Conservation (phyloP, 2,113 vertebrate genomes). For the Salminus brasiliensis region DNA sequence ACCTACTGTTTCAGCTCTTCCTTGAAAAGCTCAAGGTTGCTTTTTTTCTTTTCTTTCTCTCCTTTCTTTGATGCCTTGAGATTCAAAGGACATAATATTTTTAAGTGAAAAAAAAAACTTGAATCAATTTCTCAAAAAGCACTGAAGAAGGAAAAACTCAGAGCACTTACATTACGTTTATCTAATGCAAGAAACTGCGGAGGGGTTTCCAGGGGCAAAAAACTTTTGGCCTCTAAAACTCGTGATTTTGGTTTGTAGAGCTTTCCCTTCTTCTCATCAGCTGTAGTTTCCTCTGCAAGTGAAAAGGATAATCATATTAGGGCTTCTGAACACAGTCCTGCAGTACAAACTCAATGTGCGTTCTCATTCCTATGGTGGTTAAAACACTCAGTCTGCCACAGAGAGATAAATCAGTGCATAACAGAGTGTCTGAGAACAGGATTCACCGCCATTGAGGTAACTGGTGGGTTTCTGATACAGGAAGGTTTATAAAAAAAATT, state of each 20-base stretch:
- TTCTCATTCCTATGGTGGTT: no score
- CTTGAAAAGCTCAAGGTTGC: conserved; percentile 98
- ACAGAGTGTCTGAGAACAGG: no score
- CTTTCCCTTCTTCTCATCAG: conserved; percentile 94
- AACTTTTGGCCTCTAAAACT: conserved; percentile 85
- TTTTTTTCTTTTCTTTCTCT: conserved; percentile 99
- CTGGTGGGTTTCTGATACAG: no score
- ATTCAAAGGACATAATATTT: conserved; percentile 12
- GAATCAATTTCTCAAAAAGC: neutral
- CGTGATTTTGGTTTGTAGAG: conserved; percentile 96
- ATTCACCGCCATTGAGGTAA: no score
- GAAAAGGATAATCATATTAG: conserved; percentile 21
- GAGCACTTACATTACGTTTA: conserved; percentile 89
- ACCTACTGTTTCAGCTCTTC: conserved; percentile 98
- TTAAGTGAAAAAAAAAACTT: neutral
- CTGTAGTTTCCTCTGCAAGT: conserved; percentile 85
- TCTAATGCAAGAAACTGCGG: conserved; percentile 89
- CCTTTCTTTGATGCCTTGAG: conserved; percentile 87
- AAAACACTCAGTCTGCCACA: no score
- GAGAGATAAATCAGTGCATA: no score
- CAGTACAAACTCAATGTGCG: neutral
- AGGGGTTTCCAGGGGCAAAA: conserved; percentile 88
- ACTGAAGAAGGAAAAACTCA: no score
- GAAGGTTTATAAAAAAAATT: no score
- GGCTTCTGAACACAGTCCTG: neutral